Percentiles rank a stretch among this genome's conserved stretches.
phyloP scores from a whole-genome alignment of 2,797 vertebrate species.

The Rhabdomys pumilio region DNA sequence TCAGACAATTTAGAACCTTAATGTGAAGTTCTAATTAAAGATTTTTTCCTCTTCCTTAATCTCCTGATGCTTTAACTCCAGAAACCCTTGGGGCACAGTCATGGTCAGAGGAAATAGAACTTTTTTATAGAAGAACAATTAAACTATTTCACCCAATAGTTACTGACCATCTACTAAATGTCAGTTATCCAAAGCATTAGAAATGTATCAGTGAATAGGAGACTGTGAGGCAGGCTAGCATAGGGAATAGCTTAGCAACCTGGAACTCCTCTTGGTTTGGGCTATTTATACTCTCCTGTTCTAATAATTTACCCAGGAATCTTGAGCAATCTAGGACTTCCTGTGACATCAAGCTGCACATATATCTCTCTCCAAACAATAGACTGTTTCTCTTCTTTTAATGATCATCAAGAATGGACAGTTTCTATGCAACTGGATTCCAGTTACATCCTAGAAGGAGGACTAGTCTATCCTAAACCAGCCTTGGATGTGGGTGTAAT shows the following conservation, averaged over 20 bases:
- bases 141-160: conserved; percentile 33
- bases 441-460: not conserved
- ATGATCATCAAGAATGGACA: not conserved
- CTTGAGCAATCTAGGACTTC: not conserved
- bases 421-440: not conserved
- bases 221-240: not conserved
- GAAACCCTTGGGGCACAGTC: not conserved
- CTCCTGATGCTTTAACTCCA: not conserved
- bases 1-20: conserved; percentile 7
- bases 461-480: not conserved
- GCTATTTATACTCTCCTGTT: not conserved
- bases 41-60: not conserved
- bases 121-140: not conserved
- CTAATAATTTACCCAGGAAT: not conserved
- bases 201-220: not conserved
- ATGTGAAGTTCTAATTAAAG: not conserved
- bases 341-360: not conserved
- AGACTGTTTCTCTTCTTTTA: not conserved
- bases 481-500: not conserved
- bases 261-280: not conserved
- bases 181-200: not conserved
- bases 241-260: not conserved
- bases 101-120: not conserved
- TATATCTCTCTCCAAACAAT: not conserved
- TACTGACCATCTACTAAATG: not conserved